A percentile compares a stretch with the other conserved stretches of the same genome.
These are phyloP conservation scores for Drosophila stalkeri DNA, from an alignment of 2,888 invertebrate species.

Conservation along the genomic window DNA sequence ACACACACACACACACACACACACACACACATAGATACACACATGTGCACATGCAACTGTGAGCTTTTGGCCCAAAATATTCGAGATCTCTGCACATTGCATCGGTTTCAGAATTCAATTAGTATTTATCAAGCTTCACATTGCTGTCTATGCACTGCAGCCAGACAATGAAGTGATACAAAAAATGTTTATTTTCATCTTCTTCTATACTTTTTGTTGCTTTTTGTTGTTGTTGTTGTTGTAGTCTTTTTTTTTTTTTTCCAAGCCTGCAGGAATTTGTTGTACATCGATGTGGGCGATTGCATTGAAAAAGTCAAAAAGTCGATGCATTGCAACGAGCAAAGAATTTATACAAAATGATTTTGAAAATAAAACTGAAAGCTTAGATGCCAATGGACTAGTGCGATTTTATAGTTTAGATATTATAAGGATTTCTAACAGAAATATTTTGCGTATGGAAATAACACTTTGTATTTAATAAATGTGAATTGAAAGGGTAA, in stretches of 20 bases:
- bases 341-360: background rate
- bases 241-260: background rate
- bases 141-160: background rate
- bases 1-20: conserved; percentile 9
- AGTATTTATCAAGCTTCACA: conserved; percentile 15
- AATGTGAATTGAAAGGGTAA: background rate
- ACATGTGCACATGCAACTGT: conserved; percentile 15
- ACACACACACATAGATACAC: background rate
- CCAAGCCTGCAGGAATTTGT: conserved; percentile 5
- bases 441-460: background rate
- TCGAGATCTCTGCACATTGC: conserved; percentile 27
- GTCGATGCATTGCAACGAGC: background rate
- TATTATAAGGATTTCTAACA: background rate
- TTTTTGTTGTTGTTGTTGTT: background rate
- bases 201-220: background rate
- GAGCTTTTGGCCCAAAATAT: conserved; percentile 19
- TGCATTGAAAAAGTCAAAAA: background rate
- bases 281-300: conserved; percentile 7
- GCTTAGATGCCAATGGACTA: background rate
- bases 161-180: conserved; percentile 6
- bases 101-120: conserved; percentile 23
- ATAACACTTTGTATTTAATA: too few species aligned
- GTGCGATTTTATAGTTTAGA: background rate
- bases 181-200: conserved; percentile 11
- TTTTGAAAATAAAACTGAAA: background rate